Conservation (phyloP, 2,888 invertebrate species). For the Andrena flavipes region DNA sequence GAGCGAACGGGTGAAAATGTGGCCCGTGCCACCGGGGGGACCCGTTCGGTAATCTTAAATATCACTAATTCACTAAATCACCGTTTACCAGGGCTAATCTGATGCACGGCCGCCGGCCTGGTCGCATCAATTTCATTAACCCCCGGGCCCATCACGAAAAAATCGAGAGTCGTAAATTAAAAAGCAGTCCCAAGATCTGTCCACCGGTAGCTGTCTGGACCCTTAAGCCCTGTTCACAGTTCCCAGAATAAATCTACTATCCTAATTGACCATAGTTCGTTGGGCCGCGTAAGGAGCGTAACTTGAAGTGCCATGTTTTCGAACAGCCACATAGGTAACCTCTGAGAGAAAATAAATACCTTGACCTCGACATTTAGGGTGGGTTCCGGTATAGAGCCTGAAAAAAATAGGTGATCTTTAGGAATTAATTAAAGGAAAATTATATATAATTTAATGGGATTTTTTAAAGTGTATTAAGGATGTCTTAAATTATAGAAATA, state of each 20-base stretch:
- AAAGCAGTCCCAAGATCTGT: constrained; percentile 43
- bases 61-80: constrained; percentile 60
- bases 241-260: background rate
- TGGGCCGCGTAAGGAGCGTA: too few species aligned
- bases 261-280: too few species aligned
- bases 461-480: too few species aligned
- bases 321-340: too few species aligned
- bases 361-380: too few species aligned
- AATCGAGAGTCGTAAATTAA: constrained; percentile 60
- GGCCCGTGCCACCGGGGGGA: constrained; percentile 39
- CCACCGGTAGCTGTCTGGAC: constrained; percentile 49
- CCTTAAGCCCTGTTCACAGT: constrained; percentile 41
- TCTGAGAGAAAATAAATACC: too few species aligned
- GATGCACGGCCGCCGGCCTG: constrained; percentile 32
- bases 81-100: constrained; percentile 52
- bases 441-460: too few species aligned
- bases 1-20: background rate
- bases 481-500: too few species aligned
- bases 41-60: constrained; percentile 53
- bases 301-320: too few species aligned
- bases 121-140: constrained; percentile 61
- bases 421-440: too few species aligned
- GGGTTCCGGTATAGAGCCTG: too few species aligned
- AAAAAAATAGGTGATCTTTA: too few species aligned
- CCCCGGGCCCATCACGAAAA: constrained; percentile 42